Evolutionary conservation across 2,113 vertebrate genomes (phyloP), one percentile per base, ranked within the genome.

Genomic region (Petaurus breviceps): DNA sequence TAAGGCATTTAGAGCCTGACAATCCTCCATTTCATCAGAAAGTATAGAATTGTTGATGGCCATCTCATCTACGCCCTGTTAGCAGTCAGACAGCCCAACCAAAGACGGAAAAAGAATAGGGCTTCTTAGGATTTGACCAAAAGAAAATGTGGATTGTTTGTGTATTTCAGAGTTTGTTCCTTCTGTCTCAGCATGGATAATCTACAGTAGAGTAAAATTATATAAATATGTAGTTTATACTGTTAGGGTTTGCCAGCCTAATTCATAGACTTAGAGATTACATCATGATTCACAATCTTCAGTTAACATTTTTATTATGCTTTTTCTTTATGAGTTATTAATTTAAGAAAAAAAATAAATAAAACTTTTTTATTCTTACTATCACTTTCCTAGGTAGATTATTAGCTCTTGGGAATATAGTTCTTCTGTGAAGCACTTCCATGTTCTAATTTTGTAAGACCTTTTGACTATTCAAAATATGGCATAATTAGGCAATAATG

Each of bases 131-230:
- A 68, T 12, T 37, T 37, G 28, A 68, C 31, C 31, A 14, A 37
- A 37, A 68, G 5, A 12, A 68, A 68, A 68, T 37, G 3, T 68
- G 61, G 31, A 37, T 68, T 37, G 16, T 31, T 92, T 93, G 3
- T 57, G 12, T 92, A 43, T 93, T 93, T 96, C 28, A 89, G 46
- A 89, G 22, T 77, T 22, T 89, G 53, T 94, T 11, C 8, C 24
- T 92, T 97, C 94, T 94, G 3, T 49, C 24, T 93, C 52, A 23
- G 46, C 19, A 61, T 96, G 43, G 16, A 24, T 96, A 31, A 89
- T 92, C 9, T 92, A 47, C 90, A 26, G 5, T 68, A 37, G 11
- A 68, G 12, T 68, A 37, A 68, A 37, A 37, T 68, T 37, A 68
- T 68, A 14, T 37, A 68, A 16, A 37, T 37, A 37, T 8, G 61